Conservation (phyloP, 2,113 vertebrate genomes). For the Psammodynastes pulverulentus region DNA sequence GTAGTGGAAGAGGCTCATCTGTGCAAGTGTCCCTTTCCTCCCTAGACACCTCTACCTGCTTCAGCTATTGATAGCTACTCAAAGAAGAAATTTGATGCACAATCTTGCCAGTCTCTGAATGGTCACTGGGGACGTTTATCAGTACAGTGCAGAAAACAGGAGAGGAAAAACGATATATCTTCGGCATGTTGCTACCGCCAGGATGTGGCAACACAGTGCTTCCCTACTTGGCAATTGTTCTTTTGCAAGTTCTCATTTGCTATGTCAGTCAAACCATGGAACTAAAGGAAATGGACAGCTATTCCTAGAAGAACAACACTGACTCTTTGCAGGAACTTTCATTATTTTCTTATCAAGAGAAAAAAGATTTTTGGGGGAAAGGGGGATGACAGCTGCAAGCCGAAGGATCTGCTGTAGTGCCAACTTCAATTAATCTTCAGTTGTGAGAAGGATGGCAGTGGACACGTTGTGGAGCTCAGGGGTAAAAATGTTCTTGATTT, state of each 20-base stretch:
- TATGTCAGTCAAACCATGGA: background rate
- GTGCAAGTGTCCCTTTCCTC: background rate
- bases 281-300: background rate
- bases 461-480: background rate
- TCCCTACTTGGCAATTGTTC: background rate
- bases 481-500: background rate
- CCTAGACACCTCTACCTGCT: background rate
- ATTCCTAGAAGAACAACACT: background rate
- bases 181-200: background rate
- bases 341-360: background rate
- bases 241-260: background rate
- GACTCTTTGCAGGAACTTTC: background rate
- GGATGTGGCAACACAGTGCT: background rate
- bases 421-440: background rate
- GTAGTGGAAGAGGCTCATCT: background rate
- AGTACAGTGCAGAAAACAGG: background rate
- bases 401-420: background rate
- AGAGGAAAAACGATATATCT: background rate
- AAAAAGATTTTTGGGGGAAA: no score
- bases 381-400: background rate
- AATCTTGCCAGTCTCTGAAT: background rate
- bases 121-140: constrained; percentile 11
- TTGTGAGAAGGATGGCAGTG: background rate
- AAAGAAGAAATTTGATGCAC: background rate
- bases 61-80: background rate